Conservation (phyloP, 2,888 invertebrate genomes). For the Drosophila recens region DNA sequence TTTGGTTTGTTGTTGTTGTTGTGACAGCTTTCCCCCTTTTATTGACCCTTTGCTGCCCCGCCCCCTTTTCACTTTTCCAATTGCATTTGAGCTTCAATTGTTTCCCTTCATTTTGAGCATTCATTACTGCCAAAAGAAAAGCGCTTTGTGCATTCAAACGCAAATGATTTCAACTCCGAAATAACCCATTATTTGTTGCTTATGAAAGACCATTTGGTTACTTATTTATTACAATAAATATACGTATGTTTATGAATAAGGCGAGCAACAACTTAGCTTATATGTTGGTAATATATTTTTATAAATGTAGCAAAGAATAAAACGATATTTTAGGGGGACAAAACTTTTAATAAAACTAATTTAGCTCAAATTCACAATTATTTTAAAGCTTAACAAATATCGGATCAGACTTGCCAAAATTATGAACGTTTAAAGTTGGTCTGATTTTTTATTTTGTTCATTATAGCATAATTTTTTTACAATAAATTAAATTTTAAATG, state of each 20-base stretch:
- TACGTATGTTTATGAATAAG: not conserved
- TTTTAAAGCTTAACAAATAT: too few species aligned
- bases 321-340: too few species aligned
- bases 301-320: too few species aligned
- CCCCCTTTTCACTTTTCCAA: conserved; percentile 48
- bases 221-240: not conserved
- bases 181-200: conserved; percentile 19
- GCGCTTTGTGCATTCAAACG: conserved; percentile 53
- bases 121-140: conserved; percentile 19
- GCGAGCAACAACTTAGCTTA: not conserved
- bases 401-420: too few species aligned
- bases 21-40: not conserved
- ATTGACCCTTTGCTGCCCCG: conserved; percentile 46
- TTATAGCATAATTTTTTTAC: too few species aligned
- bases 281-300: not conserved
- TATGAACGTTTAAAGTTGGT: too few species aligned
- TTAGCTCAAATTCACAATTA: too few species aligned
- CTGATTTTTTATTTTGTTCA: too few species aligned
- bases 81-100: conserved; percentile 56
- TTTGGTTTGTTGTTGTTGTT: conserved; percentile 13
- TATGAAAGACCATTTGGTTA: not conserved
- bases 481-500: too few species aligned
- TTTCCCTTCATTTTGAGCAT: conserved; percentile 18
- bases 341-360: too few species aligned
- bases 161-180: conserved; percentile 53